Conservation (phyloP, 2,113 vertebrate genomes). For the Sorex araneus region DNA sequence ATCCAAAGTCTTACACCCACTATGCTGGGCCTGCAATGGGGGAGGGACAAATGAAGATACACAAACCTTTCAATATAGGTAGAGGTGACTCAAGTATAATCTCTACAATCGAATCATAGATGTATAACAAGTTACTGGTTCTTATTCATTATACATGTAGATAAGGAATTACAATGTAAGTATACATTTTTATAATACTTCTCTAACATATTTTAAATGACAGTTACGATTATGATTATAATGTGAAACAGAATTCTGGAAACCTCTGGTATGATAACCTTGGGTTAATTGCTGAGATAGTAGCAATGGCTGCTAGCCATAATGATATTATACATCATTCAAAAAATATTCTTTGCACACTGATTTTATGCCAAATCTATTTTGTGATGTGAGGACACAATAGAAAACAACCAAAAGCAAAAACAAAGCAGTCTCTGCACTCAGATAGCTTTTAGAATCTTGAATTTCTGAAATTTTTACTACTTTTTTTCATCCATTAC, state of each 20-base stretch:
- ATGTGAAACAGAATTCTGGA: constrained; percentile 2
- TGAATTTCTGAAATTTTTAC: constrained; percentile 57
- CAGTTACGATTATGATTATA: too few species aligned
- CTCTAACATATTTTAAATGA: background rate
- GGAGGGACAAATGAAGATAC: background rate
- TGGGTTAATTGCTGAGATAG: constrained; percentile 43
- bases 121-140: background rate
- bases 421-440: background rate
- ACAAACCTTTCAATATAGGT: background rate
- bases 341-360: background rate
- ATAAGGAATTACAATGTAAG: background rate
- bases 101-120: background rate
- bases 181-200: constrained; percentile 11
- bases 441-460: constrained; percentile 24
- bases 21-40: background rate
- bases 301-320: background rate
- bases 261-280: background rate
- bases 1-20: rapidly evolving
- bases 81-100: background rate
- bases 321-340: constrained; percentile 3
- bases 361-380: background rate
- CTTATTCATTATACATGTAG: background rate
- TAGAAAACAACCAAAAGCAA: background rate
- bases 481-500: constrained; percentile 41
- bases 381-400: background rate